These are phyloP conservation scores for Lepeophtheirus nordmannii DNA, from an alignment of 2,888 invertebrate genomes.

Conservation along the genomic window DNA sequence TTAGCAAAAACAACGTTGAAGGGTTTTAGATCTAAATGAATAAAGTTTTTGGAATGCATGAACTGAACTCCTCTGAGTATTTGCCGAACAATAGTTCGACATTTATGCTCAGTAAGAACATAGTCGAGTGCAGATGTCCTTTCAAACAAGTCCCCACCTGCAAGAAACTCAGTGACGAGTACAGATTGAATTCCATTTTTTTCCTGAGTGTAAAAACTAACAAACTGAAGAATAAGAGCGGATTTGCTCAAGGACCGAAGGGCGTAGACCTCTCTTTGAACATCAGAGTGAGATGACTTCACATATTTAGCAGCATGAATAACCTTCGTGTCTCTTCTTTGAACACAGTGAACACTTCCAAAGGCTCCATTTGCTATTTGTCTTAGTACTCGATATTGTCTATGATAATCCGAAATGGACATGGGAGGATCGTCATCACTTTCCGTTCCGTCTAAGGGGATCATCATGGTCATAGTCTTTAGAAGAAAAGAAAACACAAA, in stretches of 20 bases:
- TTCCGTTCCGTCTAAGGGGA: no score
- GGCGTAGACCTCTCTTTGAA: constrained; percentile 6
- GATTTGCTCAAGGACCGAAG: background rate
- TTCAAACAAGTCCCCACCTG: constrained; percentile 16
- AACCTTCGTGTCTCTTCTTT: constrained; percentile 5
- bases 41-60: constrained; percentile 12
- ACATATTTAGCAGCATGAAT: constrained; percentile 17
- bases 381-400: constrained; percentile 1
- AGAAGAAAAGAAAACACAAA: no score
- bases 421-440: no score
- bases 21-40: constrained; percentile 22
- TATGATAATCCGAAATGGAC: constrained; percentile 1
- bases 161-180: constrained; percentile 19
- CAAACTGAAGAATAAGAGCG: background rate
- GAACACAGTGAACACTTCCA: constrained; percentile 20
- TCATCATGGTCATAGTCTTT: no score
- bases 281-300: background rate
- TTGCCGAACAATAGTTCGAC: constrained; percentile 4
- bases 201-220: background rate
- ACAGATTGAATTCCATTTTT: background rate
- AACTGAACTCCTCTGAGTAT: constrained; percentile 15
- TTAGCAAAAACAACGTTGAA: constrained; percentile 19
- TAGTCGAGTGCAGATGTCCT: constrained; percentile 12
- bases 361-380: constrained; percentile 18
- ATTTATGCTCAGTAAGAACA: constrained; percentile 6